These are phyloP conservation scores for Yasuhikotakia modesta DNA, from an alignment of 2,797 vertebrate genomes.

Conservation along the genomic window DNA sequence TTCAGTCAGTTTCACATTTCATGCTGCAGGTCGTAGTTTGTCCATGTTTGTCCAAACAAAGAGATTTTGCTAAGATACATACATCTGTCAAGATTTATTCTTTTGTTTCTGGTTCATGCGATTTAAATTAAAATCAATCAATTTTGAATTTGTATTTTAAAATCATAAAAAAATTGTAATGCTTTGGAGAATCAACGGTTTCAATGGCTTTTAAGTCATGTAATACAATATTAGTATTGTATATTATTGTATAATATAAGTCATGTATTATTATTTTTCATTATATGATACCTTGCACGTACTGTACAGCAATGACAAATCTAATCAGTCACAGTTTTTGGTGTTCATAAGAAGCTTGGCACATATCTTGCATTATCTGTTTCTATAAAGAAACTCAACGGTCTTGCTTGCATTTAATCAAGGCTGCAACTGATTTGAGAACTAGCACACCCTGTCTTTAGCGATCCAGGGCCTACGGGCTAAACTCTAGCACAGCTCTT, in stretches of 20 bases:
- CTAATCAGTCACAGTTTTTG: neutral
- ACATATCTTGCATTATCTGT: neutral
- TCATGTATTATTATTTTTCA: neutral
- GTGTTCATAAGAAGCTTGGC: neutral
- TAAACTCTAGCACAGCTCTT: conserved; percentile 33
- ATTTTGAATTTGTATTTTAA: no score
- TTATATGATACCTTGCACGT: neutral
- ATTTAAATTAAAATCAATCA: no score
- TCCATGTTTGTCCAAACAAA: no score
- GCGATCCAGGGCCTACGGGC: conserved; percentile 28
- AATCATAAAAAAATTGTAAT: no score
- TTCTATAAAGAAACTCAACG: neutral
- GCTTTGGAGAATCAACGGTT: no score
- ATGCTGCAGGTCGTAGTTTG: no score
- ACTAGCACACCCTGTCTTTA: conserved; percentile 31
- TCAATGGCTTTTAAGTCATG: neutral
- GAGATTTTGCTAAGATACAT: no score
- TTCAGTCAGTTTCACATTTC: no score
- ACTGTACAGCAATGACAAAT: neutral
- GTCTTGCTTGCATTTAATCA: conserved; percentile 2
- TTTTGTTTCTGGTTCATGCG: no score
- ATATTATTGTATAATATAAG: neutral
- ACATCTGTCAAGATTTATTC: no score
- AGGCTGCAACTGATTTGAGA: conserved; percentile 25
- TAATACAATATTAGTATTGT: neutral